Evolutionary conservation across 2,113 vertebrate genomes (phyloP).

Genomic region (Microcebus jonahi): DNA sequence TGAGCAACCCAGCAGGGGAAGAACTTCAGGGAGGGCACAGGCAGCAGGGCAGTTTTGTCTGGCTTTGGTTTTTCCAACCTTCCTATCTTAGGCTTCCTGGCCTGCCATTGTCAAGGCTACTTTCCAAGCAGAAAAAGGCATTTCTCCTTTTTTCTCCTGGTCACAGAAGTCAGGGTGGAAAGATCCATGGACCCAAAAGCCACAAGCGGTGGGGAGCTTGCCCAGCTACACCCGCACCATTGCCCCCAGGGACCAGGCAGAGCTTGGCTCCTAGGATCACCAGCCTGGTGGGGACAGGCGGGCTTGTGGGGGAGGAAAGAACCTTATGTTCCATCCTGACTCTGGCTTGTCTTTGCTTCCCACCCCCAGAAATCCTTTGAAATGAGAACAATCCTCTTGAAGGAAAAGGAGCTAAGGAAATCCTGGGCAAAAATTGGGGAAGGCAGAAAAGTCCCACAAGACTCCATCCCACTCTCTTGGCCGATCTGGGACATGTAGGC

Average conservation of each 20-base stretch:
- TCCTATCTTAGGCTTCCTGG: not conserved
- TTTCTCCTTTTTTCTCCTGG: not conserved
- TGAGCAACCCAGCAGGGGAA: not conserved
- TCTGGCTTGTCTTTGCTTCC: not conserved
- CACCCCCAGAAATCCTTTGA: not conserved
- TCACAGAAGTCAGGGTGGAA: not conserved
- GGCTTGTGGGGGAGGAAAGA: not conserved
- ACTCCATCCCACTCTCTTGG: not conserved
- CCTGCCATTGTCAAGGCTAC: not conserved
- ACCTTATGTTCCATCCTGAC: not conserved
- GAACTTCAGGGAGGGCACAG: not conserved
- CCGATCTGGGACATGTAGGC: not conserved
- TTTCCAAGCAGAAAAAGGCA: not conserved
- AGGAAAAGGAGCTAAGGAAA: not conserved
- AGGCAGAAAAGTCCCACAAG: not conserved
- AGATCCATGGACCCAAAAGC: not conserved
- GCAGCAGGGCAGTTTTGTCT: not conserved
- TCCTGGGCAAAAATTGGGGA: not conserved
- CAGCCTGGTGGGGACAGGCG: accelerated
- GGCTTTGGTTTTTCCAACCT: not conserved
- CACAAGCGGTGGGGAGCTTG: accelerated
- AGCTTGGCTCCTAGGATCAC: not conserved
- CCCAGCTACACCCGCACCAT: accelerated
- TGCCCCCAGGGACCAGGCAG: too few species aligned
- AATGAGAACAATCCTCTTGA: not conserved